Evolutionary conservation across 2,888 invertebrate genomes (phyloP).

Genomic region (Scaptomyza caliginosa): DNA sequence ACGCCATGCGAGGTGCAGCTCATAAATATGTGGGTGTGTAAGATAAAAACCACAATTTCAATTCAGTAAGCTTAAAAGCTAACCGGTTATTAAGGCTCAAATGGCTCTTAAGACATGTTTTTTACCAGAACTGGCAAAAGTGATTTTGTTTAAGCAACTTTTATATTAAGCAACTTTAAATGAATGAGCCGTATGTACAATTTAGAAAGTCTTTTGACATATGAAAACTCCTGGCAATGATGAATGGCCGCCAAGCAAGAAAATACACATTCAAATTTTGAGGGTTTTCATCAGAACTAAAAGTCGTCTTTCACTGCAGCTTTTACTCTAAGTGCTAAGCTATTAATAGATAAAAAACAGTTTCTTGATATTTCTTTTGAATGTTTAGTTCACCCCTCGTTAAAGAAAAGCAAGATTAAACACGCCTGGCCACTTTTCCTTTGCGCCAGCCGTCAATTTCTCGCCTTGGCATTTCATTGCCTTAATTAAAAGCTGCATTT

Average conservation of each 20-base stretch:
- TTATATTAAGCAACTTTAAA: neutral
- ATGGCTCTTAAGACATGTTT: neutral
- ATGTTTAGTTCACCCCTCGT: conserved; percentile 49
- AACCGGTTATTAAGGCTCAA: neutral
- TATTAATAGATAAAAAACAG: too few relatives aligned
- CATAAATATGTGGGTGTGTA: neutral
- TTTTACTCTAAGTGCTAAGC: neutral
- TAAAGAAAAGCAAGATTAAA: conserved; percentile 56
- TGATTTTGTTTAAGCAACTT: neutral
- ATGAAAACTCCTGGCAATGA: neutral
- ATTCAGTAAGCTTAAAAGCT: neutral
- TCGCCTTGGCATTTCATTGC: conserved; percentile 70
- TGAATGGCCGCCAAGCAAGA: too few relatives aligned
- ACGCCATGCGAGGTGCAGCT: conserved; percentile 37
- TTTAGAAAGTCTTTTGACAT: neutral
- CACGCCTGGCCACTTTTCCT: conserved; percentile 74
- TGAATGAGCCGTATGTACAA: neutral
- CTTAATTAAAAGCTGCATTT: conserved; percentile 76
- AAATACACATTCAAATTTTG: too few relatives aligned
- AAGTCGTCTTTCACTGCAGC: too few relatives aligned
- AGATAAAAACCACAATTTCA: neutral
- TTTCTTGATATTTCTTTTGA: neutral
- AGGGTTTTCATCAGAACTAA: too few relatives aligned
- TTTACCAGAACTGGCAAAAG: neutral
- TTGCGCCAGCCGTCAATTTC: conserved; percentile 56